Evolutionary conservation across 2,888 invertebrate genomes (phyloP).

Genomic region (Orgyia antiqua): DNA sequence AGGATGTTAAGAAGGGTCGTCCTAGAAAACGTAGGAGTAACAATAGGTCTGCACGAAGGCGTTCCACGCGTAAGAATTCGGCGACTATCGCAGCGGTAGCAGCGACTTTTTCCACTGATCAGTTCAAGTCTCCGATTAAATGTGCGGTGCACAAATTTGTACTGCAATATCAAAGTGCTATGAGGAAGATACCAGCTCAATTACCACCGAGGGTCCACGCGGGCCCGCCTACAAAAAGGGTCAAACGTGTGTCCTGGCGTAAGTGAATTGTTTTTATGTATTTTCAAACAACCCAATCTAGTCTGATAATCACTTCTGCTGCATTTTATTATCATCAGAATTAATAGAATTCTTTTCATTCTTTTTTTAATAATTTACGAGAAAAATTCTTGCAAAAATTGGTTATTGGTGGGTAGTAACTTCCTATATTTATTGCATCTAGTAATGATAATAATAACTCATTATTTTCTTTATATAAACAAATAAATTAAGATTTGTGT

Average conservation of each 20-base stretch:
- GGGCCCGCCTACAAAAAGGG: conserved; percentile 62
- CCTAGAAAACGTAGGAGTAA: conserved; percentile 48
- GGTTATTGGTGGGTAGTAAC: no score
- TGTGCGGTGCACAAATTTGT: conserved; percentile 67
- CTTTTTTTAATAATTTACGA: no score
- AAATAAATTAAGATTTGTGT: no score
- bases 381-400: no score
- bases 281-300: no score
- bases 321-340: no score
- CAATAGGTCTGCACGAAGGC: conserved; percentile 43
- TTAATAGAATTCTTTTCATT: no score
- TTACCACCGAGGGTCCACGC: conserved; percentile 60
- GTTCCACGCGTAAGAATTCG: conserved; percentile 38
- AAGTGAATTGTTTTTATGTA: conserved; percentile 47
- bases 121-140: conserved; percentile 42
- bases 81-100: conserved; percentile 16
- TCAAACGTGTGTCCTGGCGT: conserved; percentile 71
- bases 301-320: no score
- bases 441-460: no score
- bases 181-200: conserved; percentile 58
- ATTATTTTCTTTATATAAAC: no score
- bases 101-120: conserved; percentile 18
- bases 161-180: conserved; percentile 57
- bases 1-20: conserved; percentile 42
- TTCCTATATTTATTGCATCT: no score